Conservation (phyloP, 1,140 invertebrate species). For the Hypothenemus hampei region DNA sequence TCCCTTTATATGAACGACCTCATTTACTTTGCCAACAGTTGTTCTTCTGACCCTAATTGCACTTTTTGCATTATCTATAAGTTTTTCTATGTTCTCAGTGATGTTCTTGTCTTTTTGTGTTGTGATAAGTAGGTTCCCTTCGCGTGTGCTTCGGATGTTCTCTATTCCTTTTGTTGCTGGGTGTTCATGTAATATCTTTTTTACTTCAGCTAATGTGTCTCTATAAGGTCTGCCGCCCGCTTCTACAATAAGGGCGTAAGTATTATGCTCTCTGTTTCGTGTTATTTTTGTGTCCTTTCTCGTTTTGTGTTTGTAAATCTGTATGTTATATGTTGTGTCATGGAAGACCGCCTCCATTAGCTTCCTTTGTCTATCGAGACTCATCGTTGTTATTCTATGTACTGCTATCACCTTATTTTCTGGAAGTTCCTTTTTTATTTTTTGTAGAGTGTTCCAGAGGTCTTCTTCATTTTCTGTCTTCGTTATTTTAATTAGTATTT, state of each 20-base stretch:
- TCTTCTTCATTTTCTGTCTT: not conserved
- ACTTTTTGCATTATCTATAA: not conserved
- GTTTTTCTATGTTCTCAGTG: not conserved
- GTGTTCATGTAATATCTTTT: not conserved
- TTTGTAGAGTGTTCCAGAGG: not conserved
- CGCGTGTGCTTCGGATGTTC: not conserved
- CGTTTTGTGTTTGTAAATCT: not conserved
- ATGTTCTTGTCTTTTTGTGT: not conserved
- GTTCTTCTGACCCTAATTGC: not conserved
- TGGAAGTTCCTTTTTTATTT: not conserved
- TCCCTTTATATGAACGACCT: slow-evolving; percentile 1
- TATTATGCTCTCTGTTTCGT: not conserved
- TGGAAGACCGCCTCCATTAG: not conserved
- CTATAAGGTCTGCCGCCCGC: not conserved
- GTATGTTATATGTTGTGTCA: not conserved
- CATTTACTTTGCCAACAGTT: too few relatives aligned
- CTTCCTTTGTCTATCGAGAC: not conserved
- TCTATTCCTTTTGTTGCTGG: not conserved
- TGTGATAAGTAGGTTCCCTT: not conserved
- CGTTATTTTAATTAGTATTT: not conserved
- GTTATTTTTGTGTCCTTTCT: not conserved
- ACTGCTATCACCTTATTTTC: not conserved
- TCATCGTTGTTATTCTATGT: not conserved
- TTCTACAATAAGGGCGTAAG: not conserved
- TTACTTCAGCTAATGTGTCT: not conserved